phyloP scores from a whole-genome alignment of 1,140 invertebrate species.

The Drosophila bipectinata region DNA sequence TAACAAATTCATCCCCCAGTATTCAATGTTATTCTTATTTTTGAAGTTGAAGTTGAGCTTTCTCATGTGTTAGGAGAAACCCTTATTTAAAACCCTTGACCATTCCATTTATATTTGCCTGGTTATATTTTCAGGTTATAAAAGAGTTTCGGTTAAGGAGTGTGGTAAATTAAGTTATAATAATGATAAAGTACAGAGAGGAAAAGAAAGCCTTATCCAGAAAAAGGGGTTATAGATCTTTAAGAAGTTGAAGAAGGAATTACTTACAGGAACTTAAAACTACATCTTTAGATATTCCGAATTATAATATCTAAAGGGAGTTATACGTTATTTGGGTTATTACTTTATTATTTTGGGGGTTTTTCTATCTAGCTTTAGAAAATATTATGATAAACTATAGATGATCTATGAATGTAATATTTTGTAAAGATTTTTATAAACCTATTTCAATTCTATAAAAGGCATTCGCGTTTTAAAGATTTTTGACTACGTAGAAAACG shows the following conservation, averaged over 20 bases:
- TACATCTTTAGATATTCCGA: too few relatives aligned
- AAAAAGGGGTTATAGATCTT: not conserved
- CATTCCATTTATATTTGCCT: not conserved
- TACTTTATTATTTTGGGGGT: too few relatives aligned
- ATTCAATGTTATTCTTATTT: not conserved
- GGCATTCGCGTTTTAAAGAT: too few relatives aligned
- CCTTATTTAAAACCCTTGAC: slow-evolving; percentile 14
- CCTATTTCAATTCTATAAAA: too few relatives aligned
- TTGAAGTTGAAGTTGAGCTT: not conserved
- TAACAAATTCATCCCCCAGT: slow-evolving; percentile 56
- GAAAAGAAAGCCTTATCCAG: not conserved
- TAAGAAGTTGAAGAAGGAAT: not conserved
- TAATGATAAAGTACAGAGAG: not conserved
- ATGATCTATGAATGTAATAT: too few relatives aligned
- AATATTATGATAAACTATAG: too few relatives aligned
- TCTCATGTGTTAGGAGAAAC: not conserved
- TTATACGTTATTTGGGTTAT: too few relatives aligned
- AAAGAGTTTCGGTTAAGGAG: not conserved
- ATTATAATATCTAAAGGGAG: too few relatives aligned
- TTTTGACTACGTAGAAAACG: too few relatives aligned
- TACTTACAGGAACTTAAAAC: too few relatives aligned
- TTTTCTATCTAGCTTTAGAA: too few relatives aligned
- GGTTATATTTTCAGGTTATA: slow-evolving; percentile 1
- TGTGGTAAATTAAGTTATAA: not conserved
- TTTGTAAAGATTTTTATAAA: too few relatives aligned